phyloP scores from a whole-genome alignment of 2,113 vertebrate genomes.

The Lynx canadensis region DNA sequence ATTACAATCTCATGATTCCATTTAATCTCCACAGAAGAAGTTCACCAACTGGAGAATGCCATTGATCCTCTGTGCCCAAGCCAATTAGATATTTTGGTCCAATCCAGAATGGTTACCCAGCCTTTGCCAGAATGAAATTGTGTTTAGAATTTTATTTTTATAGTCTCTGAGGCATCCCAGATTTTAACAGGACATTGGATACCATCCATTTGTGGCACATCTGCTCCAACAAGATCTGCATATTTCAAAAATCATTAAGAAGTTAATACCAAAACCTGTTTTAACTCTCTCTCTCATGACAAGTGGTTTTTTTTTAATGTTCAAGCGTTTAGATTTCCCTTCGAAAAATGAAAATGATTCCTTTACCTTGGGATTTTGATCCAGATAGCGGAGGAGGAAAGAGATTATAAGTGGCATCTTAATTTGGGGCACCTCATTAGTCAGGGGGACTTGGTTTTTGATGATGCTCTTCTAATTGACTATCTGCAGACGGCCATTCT shows the following conservation, averaged over 20 bases:
- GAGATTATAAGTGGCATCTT: slow-evolving; percentile 54
- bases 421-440: slow-evolving; percentile 59
- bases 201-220: slow-evolving; percentile 57
- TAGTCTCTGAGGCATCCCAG: slow-evolving; percentile 51
- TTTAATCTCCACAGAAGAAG: slow-evolving; percentile 66
- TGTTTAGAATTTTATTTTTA: slow-evolving; percentile 70
- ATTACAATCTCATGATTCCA: slow-evolving; percentile 76
- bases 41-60: slow-evolving; percentile 43
- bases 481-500: background rate
- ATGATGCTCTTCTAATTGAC: slow-evolving; percentile 43
- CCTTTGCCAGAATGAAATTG: slow-evolving; percentile 55
- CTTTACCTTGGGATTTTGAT: slow-evolving; percentile 50
- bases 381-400: background rate
- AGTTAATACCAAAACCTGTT: slow-evolving; percentile 39
- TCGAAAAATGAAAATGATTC: slow-evolving; percentile 52
- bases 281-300: slow-evolving; percentile 47
- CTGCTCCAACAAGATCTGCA: slow-evolving; percentile 67
- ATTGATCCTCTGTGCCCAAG: slow-evolving; percentile 47
- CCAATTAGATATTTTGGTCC: slow-evolving; percentile 67
- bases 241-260: slow-evolving; percentile 62
- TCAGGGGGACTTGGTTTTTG: slow-evolving; percentile 38
- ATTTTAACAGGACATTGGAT: slow-evolving; percentile 70
- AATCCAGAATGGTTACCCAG: slow-evolving; percentile 33
- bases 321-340: slow-evolving; percentile 29
- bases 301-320: slow-evolving; percentile 31